These are phyloP conservation scores for Meghimatium bilineatum DNA, from an alignment of 2,888 invertebrate genomes.

Conservation along the genomic window DNA sequence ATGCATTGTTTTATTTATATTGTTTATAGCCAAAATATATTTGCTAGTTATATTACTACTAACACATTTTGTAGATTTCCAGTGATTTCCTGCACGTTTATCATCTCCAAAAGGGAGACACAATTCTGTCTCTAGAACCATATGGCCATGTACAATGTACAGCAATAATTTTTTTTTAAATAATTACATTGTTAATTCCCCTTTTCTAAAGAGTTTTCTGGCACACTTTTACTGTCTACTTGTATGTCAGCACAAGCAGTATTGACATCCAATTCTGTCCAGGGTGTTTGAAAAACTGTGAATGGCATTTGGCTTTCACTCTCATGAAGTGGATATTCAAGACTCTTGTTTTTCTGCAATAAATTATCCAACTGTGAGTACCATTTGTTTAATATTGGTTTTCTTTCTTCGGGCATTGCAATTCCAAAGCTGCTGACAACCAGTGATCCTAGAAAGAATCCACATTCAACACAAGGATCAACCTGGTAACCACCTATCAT, in stretches of 20 bases:
- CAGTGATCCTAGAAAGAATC: neutral
- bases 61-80: no score
- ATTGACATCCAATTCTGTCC: conserved; percentile 12
- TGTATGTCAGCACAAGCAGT: neutral
- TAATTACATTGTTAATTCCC: no score
- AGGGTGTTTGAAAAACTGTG: conserved; percentile 24
- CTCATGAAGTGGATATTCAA: neutral
- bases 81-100: no score
- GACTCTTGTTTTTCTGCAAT: neutral
- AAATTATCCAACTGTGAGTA: neutral
- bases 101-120: no score
- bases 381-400: neutral
- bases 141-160: no score
- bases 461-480: conserved; percentile 22
- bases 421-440: neutral
- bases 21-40: no score
- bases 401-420: neutral
- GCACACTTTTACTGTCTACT: no score
- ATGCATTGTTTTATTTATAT: no score
- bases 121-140: no score
- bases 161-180: no score
- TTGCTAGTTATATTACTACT: no score
- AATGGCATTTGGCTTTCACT: conserved; percentile 11
- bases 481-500: conserved; percentile 26
- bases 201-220: no score